Base-by-base conservation (phyloP, 2,113 vertebrate genomes). In the Pluvianellus socialis region DNA sequence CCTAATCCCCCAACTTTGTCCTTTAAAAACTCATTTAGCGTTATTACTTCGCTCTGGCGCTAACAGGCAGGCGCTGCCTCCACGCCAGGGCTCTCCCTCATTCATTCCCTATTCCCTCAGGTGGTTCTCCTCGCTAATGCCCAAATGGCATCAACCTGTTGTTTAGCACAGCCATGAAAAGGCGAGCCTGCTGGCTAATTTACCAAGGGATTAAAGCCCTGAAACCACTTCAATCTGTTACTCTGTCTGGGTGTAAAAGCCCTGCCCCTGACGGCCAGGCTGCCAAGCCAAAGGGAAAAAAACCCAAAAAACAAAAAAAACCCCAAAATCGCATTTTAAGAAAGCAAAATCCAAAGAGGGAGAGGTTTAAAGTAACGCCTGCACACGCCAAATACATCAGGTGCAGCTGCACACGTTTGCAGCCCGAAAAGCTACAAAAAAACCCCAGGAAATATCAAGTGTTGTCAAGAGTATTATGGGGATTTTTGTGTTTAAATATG, bases 171-270 rank as follows among this genome's bases (percentile, higher is more conserved):
- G 79, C 98, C 96, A 91, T 98, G 98, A 98, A 98, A 98, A 98
- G 98, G 97, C 97, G 68, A 98, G 98, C 98, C 98, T 98, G 98
- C 98, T 99, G 99, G 98, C 98, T 98, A 98, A 98, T 98, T 98
- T 98, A 98, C 98, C 98, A 98, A 94, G 98, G 98, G 99, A 99
- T 98, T 98, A 98, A 98, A 98, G 98, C 98, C 99, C 98, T 95
- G 98, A 98, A 98, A 98, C 98, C 97, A 92, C 97, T 97, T 97
- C 98, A 98, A 98, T 98, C 99, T 98, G 98, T 97, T 98, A 96
- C 98, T 97, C 92, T 95, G 97, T 91, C 98, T 98, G 92, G 4
- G 44, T 94, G 97, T 96, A 97, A 97, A 97, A 97, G 74, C 95
- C 94, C 95, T 97, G 96, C 94, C 92, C 96, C 94, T 72, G 94